Evolutionary conservation across 2,113 vertebrate genomes (phyloP).

Genomic region (Vidua macroura): DNA sequence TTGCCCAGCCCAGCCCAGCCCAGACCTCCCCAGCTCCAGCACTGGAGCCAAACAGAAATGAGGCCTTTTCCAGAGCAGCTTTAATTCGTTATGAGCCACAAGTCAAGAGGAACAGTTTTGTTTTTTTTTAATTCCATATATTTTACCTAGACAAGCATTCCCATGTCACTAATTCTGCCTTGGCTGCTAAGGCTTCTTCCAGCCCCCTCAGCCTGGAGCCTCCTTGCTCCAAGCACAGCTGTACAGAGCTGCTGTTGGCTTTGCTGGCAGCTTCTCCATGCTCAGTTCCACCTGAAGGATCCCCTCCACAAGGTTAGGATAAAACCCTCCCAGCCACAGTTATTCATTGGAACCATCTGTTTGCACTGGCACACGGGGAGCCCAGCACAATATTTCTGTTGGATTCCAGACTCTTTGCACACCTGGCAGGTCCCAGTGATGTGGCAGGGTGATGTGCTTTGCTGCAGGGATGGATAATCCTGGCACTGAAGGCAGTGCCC

Average conservation of each 20-base stretch:
- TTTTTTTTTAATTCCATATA: accelerated
- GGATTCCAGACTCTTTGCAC: background rate
- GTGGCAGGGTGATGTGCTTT: accelerated
- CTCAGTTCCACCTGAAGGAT: background rate
- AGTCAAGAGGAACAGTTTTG: background rate
- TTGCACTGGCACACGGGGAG: background rate
- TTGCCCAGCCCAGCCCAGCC: background rate
- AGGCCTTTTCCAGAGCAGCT: background rate
- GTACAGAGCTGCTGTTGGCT: background rate
- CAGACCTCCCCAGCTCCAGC: background rate
- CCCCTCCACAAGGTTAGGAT: background rate
- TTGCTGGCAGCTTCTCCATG: background rate
- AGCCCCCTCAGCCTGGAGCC: background rate
- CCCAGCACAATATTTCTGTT: background rate
- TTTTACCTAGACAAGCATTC: background rate
- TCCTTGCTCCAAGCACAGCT: background rate
- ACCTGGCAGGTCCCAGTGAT: background rate
- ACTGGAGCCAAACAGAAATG: background rate
- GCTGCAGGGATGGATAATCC: background rate
- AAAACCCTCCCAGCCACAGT: background rate
- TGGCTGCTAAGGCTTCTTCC: background rate
- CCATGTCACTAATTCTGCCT: background rate
- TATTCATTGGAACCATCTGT: background rate
- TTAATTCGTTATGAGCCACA: accelerated
- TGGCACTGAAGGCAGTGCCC: background rate